These are phyloP conservation scores for Camelus dromedarius DNA, from an alignment of 2,113 vertebrate genomes.

Conservation along the genomic window DNA sequence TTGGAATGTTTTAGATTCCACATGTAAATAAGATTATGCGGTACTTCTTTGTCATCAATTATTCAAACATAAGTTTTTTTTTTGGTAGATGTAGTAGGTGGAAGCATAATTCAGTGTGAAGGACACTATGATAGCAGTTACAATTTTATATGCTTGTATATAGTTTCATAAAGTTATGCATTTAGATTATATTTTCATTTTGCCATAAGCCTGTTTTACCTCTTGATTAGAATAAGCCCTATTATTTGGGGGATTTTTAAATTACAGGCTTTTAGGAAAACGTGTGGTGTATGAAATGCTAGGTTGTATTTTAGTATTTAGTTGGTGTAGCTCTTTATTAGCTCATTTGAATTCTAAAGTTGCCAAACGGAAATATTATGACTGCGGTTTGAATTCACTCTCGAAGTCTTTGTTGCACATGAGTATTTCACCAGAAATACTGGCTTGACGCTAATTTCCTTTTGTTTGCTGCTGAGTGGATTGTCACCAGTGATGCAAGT, in stretches of 20 bases:
- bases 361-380: background rate
- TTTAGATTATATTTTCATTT: background rate
- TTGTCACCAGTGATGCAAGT: background rate
- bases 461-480: background rate
- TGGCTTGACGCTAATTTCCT: rapidly evolving
- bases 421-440: background rate
- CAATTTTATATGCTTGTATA: background rate
- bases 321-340: background rate
- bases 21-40: rapidly evolving
- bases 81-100: background rate
- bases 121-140: background rate
- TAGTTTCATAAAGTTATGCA: background rate
- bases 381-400: background rate
- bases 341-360: too few relatives aligned
- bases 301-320: too few relatives aligned
- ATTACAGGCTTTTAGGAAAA: background rate
- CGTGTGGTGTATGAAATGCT: background rate
- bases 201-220: background rate
- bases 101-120: background rate
- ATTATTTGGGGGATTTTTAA: background rate
- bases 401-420: rapidly evolving
- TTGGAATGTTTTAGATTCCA: background rate
- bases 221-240: background rate
- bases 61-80: background rate
- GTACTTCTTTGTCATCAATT: background rate